Evolutionary conservation across 2,113 vertebrate species (phyloP).

Genomic region (Malurus melanocephalus): DNA sequence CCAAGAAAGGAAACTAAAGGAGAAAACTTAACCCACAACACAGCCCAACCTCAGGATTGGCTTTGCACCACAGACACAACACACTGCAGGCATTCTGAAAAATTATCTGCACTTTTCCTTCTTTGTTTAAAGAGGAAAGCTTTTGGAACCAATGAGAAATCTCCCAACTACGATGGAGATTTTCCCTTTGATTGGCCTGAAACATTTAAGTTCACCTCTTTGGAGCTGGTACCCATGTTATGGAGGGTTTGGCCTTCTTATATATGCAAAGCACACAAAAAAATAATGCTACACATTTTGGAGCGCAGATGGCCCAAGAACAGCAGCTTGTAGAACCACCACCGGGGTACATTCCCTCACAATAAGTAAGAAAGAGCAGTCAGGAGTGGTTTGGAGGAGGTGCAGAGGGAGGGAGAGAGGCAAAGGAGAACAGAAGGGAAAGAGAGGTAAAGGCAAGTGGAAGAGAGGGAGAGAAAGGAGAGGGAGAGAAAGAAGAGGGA

Average conservation of each 20-base stretch:
- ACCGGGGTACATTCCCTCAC: background rate
- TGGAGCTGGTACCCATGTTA: background rate
- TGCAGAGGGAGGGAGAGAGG: background rate
- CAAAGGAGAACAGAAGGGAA: background rate
- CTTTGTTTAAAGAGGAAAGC: background rate
- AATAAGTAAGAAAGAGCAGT: background rate
- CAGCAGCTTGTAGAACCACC: background rate
- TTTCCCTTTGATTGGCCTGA: background rate
- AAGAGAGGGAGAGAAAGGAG: background rate
- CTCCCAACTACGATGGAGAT: background rate
- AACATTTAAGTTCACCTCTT: background rate
- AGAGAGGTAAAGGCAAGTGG: background rate
- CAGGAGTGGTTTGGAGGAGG: background rate
- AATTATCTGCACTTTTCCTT: background rate
- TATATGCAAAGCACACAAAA: background rate
- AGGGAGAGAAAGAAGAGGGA: background rate
- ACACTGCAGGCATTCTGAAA: background rate
- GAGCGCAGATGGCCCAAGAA: background rate
- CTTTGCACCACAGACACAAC: background rate
- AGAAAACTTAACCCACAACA: no score
- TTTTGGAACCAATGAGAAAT: background rate
- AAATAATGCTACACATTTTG: background rate
- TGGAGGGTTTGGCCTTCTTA: background rate
- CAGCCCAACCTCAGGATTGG: background rate
- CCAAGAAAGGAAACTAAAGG: no score